A percentile compares a stretch with the other conserved stretches of the same genome.
phyloP scores from a whole-genome alignment of 2,797 vertebrate species.

The Peromyscus aztecus region DNA sequence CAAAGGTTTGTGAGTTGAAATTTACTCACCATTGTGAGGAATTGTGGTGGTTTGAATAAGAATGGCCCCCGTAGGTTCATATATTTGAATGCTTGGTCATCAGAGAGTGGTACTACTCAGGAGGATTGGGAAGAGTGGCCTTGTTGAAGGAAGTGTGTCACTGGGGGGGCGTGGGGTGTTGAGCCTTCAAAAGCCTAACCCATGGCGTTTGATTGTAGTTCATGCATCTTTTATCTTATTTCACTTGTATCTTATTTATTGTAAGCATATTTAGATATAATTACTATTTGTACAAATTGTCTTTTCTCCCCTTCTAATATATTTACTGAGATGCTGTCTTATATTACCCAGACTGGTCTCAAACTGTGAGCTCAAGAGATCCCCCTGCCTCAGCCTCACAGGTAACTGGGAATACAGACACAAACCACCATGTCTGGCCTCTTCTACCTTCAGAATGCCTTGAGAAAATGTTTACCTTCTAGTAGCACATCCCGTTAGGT shows the following conservation, averaged over 20 bases:
- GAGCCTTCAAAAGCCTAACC: neutral
- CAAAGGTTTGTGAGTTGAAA: neutral
- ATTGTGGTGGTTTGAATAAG: neutral
- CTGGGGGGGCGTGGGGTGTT: too few relatives aligned
- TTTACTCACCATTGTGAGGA: neutral
- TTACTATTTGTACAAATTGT: neutral
- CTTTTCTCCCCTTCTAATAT: neutral
- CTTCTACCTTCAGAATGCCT: neutral
- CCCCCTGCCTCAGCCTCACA: neutral
- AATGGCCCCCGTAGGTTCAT: neutral
- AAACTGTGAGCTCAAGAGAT: neutral
- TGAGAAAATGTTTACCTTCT: conserved; percentile 12
- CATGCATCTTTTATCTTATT: neutral
- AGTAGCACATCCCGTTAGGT: neutral
- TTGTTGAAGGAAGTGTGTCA: neutral
- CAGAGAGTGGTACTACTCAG: neutral
- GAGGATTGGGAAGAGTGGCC: neutral
- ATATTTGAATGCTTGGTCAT: neutral
- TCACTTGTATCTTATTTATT: neutral
- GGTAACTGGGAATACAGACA: neutral
- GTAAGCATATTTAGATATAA: neutral
- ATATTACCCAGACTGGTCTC: neutral
- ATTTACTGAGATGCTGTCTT: neutral
- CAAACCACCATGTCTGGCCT: neutral
- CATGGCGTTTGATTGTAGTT: neutral